Percentiles rank a stretch among this genome's conserved stretches.
These are phyloP conservation scores for Micropoecilia bifurca DNA, from an alignment of 2,797 vertebrate genomes.

Conservation along the genomic window DNA sequence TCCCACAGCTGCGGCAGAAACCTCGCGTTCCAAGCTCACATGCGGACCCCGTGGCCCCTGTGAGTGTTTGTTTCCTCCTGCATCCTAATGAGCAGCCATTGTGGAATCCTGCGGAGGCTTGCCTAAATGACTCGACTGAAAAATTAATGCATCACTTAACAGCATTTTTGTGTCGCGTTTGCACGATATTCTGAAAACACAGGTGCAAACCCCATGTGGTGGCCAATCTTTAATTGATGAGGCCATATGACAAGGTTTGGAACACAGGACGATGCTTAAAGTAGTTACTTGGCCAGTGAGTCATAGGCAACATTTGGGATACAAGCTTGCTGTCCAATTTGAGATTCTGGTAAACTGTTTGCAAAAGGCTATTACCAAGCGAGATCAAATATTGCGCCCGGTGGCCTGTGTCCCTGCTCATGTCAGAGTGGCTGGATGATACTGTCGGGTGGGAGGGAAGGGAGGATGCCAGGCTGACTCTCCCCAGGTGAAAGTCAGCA, in stretches of 20 bases:
- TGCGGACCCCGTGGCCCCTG: conserved; percentile 35
- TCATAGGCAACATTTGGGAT: conserved; percentile 37
- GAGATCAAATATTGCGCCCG: conserved; percentile 60
- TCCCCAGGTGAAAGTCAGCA: conserved; percentile 78
- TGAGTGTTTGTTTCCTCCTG: conserved; percentile 69
- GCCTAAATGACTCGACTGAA: conserved; percentile 79
- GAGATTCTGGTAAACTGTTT: conserved; percentile 49
- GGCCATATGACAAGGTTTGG: conserved; percentile 57
- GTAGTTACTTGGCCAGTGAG: conserved; percentile 29
- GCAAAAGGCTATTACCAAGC: conserved; percentile 50
- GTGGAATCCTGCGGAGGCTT: conserved; percentile 68
- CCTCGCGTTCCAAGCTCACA: conserved; percentile 18
- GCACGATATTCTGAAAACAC: conserved; percentile 72
- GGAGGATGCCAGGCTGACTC: conserved; percentile 69
- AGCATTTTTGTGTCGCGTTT: conserved; percentile 70
- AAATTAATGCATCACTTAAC: conserved; percentile 81
- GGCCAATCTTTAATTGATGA: conserved; percentile 77
- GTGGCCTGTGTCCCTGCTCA: conserved; percentile 41
- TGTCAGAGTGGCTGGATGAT: conserved; percentile 51
- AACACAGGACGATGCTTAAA: conserved; percentile 5
- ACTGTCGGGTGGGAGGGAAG: conserved; percentile 45
- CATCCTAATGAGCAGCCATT: conserved; percentile 68
- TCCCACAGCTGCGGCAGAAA: conserved; percentile 27
- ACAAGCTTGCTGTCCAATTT: conserved; percentile 48
- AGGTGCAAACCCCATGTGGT: conserved; percentile 66